Percentiles rank a stretch among this genome's conserved stretches.
phyloP scores from a whole-genome alignment of 35 echinoderm and acorn worm genomes.

The Acanthaster planci region DNA sequence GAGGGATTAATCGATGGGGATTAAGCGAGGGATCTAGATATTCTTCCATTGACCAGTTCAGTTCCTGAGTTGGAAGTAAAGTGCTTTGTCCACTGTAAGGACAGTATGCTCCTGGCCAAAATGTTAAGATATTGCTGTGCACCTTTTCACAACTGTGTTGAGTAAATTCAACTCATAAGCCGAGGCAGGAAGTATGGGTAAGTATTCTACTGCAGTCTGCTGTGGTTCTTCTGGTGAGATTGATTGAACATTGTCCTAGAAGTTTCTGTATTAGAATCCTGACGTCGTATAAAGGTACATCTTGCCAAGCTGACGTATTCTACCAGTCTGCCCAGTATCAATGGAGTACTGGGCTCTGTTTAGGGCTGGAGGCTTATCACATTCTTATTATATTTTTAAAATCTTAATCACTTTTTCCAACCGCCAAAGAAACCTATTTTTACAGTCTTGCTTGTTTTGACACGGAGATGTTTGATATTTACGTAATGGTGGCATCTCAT shows the following conservation, averaged over 20 bases:
- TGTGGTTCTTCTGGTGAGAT: neutral
- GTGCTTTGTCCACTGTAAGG: conserved; percentile 53
- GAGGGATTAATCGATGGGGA: conserved; percentile 50
- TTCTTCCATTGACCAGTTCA: conserved; percentile 52
- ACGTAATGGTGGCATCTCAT: no score
- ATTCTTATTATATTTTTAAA: neutral
- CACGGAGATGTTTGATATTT: no score
- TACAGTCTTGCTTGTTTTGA: no score
- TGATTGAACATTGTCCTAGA: conserved; percentile 59
- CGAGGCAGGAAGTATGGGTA: conserved; percentile 48
- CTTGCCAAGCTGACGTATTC: neutral
- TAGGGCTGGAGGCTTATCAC: neutral
- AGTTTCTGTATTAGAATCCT: neutral
- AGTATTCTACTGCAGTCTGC: conserved; percentile 39
- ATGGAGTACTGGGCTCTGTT: neutral
- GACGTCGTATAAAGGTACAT: conserved; percentile 9
- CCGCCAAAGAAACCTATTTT: no score
- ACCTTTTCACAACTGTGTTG: conserved; percentile 52
- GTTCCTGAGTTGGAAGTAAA: conserved; percentile 49
- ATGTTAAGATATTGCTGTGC: conserved; percentile 13
- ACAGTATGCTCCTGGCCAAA: conserved; percentile 47
- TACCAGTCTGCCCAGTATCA: neutral
- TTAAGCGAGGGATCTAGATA: no score
- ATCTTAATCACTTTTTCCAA: no score
- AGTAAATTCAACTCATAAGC: conserved; percentile 47